phyloP scores from a whole-genome alignment of 1,140 invertebrate genomes.

The Papilio glaucus region DNA sequence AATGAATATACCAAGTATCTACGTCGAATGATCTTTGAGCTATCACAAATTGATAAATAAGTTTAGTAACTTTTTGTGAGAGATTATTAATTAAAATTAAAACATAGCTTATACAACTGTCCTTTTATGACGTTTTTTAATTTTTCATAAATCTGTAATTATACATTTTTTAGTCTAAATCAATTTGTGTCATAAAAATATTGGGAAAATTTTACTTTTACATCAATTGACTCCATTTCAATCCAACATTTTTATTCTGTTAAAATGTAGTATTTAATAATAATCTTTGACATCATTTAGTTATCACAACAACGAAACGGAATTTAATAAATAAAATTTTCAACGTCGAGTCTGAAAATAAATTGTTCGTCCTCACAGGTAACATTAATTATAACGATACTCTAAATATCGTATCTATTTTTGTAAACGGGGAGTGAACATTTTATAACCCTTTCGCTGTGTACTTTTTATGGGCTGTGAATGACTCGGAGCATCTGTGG shows the following conservation, averaged over 20 bases:
- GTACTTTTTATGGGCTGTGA: conserved; percentile 70
- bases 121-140: no score
- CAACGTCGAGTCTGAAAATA: conserved; percentile 22
- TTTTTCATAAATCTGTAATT: background rate
- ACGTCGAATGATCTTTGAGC: background rate
- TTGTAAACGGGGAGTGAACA: conserved; percentile 53
- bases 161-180: background rate
- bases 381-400: conserved; percentile 41
- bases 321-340: conserved; percentile 26
- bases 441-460: conserved; percentile 70
- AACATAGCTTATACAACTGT: no score
- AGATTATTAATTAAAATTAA: no score
- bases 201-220: background rate
- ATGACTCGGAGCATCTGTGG: conserved; percentile 76
- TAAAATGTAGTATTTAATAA: background rate
- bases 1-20: background rate
- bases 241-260: background rate
- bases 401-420: conserved; percentile 58
- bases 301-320: background rate
- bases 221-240: background rate
- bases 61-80: no score
- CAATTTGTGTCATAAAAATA: background rate
- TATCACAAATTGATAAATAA: no score
- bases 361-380: conserved; percentile 22
- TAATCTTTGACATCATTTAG: background rate